A percentile compares a stretch with the other conserved stretches of the same genome.
These are phyloP conservation scores for Baryphthengus martii DNA, from an alignment of 2,113 vertebrate genomes.

Conservation along the genomic window DNA sequence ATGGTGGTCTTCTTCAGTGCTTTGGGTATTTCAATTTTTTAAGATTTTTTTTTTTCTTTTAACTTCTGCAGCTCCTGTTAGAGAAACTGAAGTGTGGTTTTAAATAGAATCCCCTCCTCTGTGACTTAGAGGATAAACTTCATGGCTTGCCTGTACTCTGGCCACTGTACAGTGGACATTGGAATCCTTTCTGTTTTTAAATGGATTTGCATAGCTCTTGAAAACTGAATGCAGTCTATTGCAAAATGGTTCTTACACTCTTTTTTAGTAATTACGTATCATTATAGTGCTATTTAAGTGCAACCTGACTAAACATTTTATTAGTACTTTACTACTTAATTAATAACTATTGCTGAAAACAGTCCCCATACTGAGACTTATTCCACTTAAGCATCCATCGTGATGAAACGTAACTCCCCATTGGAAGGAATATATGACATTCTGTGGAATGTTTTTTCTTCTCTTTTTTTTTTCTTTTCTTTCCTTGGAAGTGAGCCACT, in stretches of 20 bases:
- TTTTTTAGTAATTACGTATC: conserved; percentile 1
- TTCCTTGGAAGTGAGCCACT: not conserved
- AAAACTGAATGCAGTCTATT: not conserved
- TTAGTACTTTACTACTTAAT: conserved; percentile 38
- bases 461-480: not conserved
- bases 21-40: not conserved
- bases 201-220: not conserved
- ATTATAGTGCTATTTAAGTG: conserved; percentile 6
- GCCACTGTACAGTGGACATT: not conserved
- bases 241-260: not conserved
- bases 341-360: conserved; percentile 18
- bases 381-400: not conserved
- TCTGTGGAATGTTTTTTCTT: not conserved
- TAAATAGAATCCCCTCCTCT: not conserved
- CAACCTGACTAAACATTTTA: conserved; percentile 18
- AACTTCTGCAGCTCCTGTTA: not conserved
- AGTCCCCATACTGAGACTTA: not conserved
- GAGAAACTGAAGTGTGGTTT: not conserved
- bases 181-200: conserved; percentile 11
- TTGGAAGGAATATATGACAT: not conserved
- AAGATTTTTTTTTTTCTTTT: not conserved
- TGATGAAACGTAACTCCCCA: not conserved
- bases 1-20: not conserved
- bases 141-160: not conserved
- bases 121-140: not conserved